Evolutionary conservation across 2,797 vertebrate species (phyloP).

Genomic region (Notolabrus celidotus): DNA sequence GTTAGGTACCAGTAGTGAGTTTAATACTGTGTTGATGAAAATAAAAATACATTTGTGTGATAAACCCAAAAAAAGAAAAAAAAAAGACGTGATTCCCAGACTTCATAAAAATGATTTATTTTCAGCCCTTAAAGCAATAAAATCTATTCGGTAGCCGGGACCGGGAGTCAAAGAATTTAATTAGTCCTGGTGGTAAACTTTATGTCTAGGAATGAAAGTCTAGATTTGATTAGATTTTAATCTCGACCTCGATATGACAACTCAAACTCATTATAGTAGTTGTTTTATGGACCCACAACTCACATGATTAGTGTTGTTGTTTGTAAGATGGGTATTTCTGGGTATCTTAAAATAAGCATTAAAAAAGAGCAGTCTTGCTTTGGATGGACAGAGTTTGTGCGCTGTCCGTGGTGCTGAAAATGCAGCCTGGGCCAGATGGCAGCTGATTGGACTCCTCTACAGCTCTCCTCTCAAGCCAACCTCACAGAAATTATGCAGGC

Average conservation of each 20-base stretch:
- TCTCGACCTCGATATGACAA: too few species aligned
- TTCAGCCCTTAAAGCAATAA: too few species aligned
- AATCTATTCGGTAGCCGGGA: not conserved
- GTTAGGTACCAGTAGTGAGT: not conserved
- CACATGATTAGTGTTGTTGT: not conserved
- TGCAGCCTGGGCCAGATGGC: constrained; percentile 31
- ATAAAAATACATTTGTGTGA: constrained; percentile 15
- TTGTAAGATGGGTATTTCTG: constrained; percentile 7
- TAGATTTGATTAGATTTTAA: not conserved
- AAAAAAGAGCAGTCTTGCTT: constrained; percentile 24
- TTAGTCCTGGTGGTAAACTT: constrained; percentile 3
- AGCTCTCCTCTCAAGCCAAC: constrained; percentile 1
- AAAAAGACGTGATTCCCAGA: too few species aligned
- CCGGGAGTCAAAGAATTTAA: not conserved
- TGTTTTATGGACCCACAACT: too few species aligned
- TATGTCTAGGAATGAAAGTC: too few species aligned
- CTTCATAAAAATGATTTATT: too few species aligned
- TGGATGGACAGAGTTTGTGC: constrained; percentile 11
- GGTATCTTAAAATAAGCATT: constrained; percentile 14
- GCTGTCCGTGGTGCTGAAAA: constrained; percentile 64
- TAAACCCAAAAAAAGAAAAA: constrained; percentile 5
- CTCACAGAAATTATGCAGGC: not conserved
- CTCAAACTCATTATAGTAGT: not conserved
- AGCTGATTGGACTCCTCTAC: constrained; percentile 36
- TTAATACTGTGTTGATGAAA: constrained; percentile 1